Evolutionary conservation across 2,888 invertebrate genomes (phyloP), one percentile per base, ranked within the genome.

Genomic region (Drosophila pseudotakahashii): DNA sequence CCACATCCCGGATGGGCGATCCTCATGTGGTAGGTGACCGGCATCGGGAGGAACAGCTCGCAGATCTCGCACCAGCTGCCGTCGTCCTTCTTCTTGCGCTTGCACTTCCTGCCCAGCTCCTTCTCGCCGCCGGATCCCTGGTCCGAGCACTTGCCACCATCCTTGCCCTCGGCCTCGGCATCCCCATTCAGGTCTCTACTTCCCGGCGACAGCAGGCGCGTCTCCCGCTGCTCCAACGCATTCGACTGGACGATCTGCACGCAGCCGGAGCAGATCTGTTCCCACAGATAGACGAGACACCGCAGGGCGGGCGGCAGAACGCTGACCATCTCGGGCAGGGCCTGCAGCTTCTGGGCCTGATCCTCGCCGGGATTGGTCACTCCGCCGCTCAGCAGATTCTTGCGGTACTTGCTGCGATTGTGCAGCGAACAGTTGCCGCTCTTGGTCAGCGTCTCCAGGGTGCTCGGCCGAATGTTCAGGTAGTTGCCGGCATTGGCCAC

Each of bases 21-120:
- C 36, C 96, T 94, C 97, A 99, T 97, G 92, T 99, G 99, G 82
- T 96, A 96, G 0, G 97, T 97, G 0, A 98, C 95, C 0, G 98
- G 98, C 77, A 92, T 92, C 1, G 95, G 94, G 80, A 95, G 95
- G 83, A 93, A 93, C 36, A 95, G 95, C 5, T 96, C 97, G 90
- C 99, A 99, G 39, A 99, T 93, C 91, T 99, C 98, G 92, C 99
- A 99, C 77, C 91, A 92, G 36, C 92, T 91, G 36, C 91, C 91
- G 51, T 92, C 92, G 59, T 92, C 92, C 69, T 91, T 92, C 44
- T 92, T 92, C 79, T 92, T 92, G 57, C 90, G 90, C 36, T 90
- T 89, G 3, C 83, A 60, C 60, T 91, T 91, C 66, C 90, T 89
- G 19, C 71, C 80, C 3, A 88, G 76, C 16, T 92, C 92, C 66